Evolutionary conservation across 1,140 invertebrate genomes (phyloP), one percentile per base, ranked within the genome.

Genomic region (Planococcus citri): DNA sequence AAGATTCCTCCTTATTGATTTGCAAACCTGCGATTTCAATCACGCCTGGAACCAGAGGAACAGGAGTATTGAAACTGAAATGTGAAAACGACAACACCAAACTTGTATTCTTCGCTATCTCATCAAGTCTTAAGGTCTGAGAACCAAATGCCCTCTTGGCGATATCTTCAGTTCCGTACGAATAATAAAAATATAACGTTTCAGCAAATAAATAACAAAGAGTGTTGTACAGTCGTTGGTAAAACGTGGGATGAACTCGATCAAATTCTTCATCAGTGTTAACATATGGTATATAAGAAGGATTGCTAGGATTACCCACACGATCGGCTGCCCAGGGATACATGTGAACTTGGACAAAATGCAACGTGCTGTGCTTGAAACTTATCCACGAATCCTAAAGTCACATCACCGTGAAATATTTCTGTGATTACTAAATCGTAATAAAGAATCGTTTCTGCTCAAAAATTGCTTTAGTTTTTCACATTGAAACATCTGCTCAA

Each of bases 21-120:
- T 84, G 84, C 1, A 86, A 73, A n/a, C 84, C 85, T 6, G 82
- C 84, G n/a, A 86, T 79, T 76, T 85, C 83, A 3, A 86, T 73
- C 0, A 83, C 73, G 27, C 78, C 80, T 0, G 82, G 80, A 1
- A 79, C 76, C 14, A 75, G 74, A 0, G 82, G 80, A 51, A 78
- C 78, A 0, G 82, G 75, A 3, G 78, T 78, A 70, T 80, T 81
- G 6, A 84, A 64, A 1, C 78, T 75, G 68, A 81, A 80, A 76
- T 87, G 82, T 17, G 77, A 74, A 70, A 79, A 77, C 0, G 74
- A 69, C 9, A 79, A 71, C 14, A 76, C 27, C 12, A 77, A n/a
- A n/a, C n/a, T n/a, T n/a, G n/a, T n/a, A n/a, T n/a, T n/a, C n/a
- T n/a, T n/a, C n/a, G n/a, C n/a, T n/a, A n/a, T n/a, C n/a, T n/a